Evolutionary conservation across 2,888 invertebrate genomes (phyloP).

Genomic region (Hypselothyrea guttata): DNA sequence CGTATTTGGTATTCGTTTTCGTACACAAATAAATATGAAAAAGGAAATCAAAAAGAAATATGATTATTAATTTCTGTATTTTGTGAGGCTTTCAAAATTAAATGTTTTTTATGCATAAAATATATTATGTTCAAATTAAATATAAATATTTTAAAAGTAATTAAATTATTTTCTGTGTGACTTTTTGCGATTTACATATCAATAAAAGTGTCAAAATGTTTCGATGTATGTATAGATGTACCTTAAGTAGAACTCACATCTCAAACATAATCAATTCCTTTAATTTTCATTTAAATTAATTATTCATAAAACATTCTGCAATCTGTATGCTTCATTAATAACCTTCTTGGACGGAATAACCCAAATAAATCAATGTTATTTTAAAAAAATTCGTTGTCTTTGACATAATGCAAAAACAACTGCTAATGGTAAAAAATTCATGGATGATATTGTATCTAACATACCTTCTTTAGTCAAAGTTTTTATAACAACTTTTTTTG

Average conservation of each 20-base stretch:
- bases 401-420: too few species aligned
- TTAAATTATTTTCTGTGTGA: constrained; percentile 14
- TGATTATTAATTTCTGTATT: constrained; percentile 80
- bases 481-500: too few species aligned
- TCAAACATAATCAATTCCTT: constrained; percentile 6
- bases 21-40: constrained; percentile 82
- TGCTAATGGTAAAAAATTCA: too few species aligned
- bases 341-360: too few species aligned
- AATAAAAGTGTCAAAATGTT: constrained; percentile 24
- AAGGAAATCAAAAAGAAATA: constrained; percentile 81
- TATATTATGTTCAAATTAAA: constrained; percentile 23
- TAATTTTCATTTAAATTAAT: not conserved
- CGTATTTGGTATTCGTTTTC: constrained; percentile 80
- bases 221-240: constrained; percentile 12
- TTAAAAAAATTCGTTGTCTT: too few species aligned
- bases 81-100: constrained; percentile 46
- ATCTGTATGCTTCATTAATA: too few species aligned
- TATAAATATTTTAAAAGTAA: constrained; percentile 22
- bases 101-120: constrained; percentile 29
- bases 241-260: constrained; percentile 13
- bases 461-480: too few species aligned
- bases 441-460: too few species aligned
- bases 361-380: too few species aligned
- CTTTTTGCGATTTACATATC: constrained; percentile 6
- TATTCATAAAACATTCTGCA: too few species aligned